Evolutionary conservation across 2,888 invertebrate species (phyloP), one percentile per base, ranked within the genome.

Genomic region (Leptinotarsa rubiginosa): DNA sequence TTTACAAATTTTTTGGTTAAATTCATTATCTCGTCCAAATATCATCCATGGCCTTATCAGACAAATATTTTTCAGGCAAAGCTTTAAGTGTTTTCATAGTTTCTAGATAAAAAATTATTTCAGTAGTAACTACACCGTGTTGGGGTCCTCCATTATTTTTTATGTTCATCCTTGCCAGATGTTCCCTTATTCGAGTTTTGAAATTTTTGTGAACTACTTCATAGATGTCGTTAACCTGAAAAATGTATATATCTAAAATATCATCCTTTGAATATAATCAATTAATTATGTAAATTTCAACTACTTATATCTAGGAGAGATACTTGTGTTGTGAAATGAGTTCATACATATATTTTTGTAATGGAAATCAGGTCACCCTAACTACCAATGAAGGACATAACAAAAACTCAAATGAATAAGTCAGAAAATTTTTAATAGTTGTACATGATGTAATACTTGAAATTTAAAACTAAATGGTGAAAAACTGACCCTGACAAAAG

Each of bases 131-230:
- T 70, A 96, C 93, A 59, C 97, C 97, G 87, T 98, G 97, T 86
- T 97, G 96, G 2, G 98, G 98, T 66, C 97, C 97, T n/a, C 97
- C 97, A 89, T 98, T 96, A 82, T 97, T 97, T 73, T 93, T 92
- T 81, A 98, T 96, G 85, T 96, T 96, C 91, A 97, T 93, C 87
- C 93, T 94, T 3, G 92, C 86, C 80, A 98, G 89, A 86, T 96
- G 95, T 83, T 96, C 94, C 87, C 95, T 91, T 81, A 98, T 89
- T 85, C 95, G 93, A 80, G 93, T 93, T 89, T 97, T 96, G 86
- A 98, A 97, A 83, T 94, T 93, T 85, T 92, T 92, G 88, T 97
- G 95, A 69, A 96, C 93, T 83, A 92, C 92, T 82, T 93, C 85
- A 81, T 88, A 88, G 65, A 88, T 85, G 79, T 87, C 86, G 65